A percentile compares a stretch with the other conserved stretches of the same genome.
Evolutionary conservation across 2,113 vertebrate genomes (phyloP).

Genomic region (Erythrolamprus reginae): DNA sequence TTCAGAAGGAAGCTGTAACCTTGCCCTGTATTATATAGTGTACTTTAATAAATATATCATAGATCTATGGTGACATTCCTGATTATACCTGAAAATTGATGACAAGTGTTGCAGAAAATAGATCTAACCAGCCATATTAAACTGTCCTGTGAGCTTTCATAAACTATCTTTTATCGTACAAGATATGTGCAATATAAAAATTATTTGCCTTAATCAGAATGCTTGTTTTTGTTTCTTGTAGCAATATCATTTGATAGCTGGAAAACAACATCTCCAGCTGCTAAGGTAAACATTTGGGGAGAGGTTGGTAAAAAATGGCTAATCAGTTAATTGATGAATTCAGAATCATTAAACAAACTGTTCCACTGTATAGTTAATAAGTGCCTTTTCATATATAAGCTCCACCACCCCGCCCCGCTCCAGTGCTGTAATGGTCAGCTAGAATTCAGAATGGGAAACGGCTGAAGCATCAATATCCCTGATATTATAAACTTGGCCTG

Average conservation of each 20-base stretch:
- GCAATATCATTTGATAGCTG: conserved; percentile 56
- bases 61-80: background rate
- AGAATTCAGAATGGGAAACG: background rate
- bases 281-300: conserved; percentile 56
- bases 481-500: background rate
- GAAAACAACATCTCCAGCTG: conserved; percentile 13
- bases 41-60: background rate
- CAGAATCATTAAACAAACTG: background rate
- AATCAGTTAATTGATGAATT: background rate
- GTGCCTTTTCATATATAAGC: background rate
- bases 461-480: background rate
- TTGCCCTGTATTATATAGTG: background rate
- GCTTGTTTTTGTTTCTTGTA: conserved; percentile 45
- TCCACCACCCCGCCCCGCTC: background rate
- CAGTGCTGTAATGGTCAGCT: background rate
- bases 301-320: conserved; percentile 24
- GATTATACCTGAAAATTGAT: background rate
- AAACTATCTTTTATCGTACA: background rate
- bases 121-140: background rate
- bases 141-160: conserved; percentile 10
- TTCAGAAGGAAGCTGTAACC: background rate
- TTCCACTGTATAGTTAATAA: background rate
- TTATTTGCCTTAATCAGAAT: conserved; percentile 26
- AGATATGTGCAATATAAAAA: conserved; percentile 4
- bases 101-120: background rate